Evolutionary conservation across 2,113 vertebrate genomes (phyloP).

Genomic region (Leucosticte australis): DNA sequence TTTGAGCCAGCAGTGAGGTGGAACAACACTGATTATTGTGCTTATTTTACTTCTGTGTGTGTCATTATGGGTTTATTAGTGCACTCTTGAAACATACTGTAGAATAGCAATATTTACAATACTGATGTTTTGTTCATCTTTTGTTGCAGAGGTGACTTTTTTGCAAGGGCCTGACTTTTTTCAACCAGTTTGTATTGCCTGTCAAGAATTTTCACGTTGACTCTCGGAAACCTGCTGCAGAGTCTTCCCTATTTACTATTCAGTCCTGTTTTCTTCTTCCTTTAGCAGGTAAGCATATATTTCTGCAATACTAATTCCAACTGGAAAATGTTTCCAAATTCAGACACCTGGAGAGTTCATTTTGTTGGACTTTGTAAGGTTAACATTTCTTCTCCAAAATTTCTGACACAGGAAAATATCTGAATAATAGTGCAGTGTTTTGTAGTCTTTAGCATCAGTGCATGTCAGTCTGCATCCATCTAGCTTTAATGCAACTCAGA

Average conservation of each 20-base stretch:
- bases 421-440: neutral
- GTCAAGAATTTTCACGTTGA: slow-evolving; percentile 15
- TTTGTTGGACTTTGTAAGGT: neutral
- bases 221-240: neutral
- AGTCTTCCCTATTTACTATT: neutral
- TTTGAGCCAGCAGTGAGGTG: neutral
- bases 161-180: neutral
- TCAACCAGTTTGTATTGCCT: neutral
- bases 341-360: neutral
- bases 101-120: neutral
- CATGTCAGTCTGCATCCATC: neutral
- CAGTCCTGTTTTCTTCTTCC: neutral
- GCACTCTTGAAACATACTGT: neutral
- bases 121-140: neutral
- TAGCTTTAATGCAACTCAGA: neutral
- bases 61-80: neutral
- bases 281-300: slow-evolving; percentile 47
- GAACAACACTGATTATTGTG: neutral
- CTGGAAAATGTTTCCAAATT: neutral
- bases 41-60: neutral
- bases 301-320: neutral
- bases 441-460: neutral
- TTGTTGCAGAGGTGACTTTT: slow-evolving; percentile 39
- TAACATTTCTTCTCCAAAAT: neutral
- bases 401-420: neutral